phyloP scores from a whole-genome alignment of 1,140 invertebrate genomes.

The Zaprionus nigranus region DNA sequence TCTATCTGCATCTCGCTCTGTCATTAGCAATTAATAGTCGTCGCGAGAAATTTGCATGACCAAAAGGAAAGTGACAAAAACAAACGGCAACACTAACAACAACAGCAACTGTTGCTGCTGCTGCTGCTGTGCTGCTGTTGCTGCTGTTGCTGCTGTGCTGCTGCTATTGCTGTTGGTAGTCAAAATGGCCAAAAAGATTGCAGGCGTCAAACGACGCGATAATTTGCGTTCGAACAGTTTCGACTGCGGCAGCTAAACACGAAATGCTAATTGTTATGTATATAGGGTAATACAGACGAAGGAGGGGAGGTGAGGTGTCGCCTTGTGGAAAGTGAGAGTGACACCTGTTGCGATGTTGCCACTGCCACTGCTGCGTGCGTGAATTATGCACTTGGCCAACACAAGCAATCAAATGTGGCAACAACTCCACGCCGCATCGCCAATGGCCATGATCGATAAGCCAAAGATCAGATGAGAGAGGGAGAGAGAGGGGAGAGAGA shows the following conservation, averaged over 20 bases:
- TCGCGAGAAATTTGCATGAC: slow-evolving; percentile 78
- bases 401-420: slow-evolving; percentile 54
- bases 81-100: slow-evolving; percentile 15
- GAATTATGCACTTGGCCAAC: slow-evolving; percentile 46
- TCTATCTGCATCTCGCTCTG: slow-evolving; percentile 46
- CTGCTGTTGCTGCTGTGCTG: not conserved
- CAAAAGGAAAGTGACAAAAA: slow-evolving; percentile 80
- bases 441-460: slow-evolving; percentile 44
- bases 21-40: slow-evolving; percentile 81
- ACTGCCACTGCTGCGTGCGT: slow-evolving; percentile 41
- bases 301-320: slow-evolving; percentile 5
- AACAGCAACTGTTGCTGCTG: slow-evolving; percentile 19
- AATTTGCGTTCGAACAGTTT: slow-evolving; percentile 51
- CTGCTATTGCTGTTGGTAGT: slow-evolving; percentile 24
- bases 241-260: slow-evolving; percentile 23
- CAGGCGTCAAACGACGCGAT: slow-evolving; percentile 62
- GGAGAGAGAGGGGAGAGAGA: not conserved
- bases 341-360: slow-evolving; percentile 66
- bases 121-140: slow-evolving; percentile 1
- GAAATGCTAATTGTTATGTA: slow-evolving; percentile 74
- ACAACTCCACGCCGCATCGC: slow-evolving; percentile 40
- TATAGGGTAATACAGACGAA: slow-evolving; percentile 58
- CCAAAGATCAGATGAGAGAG: slow-evolving; percentile 18
- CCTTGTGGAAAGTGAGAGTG: slow-evolving; percentile 66
- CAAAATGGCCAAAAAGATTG: slow-evolving; percentile 56